Evolutionary conservation across 2,888 invertebrate genomes (phyloP).

Genomic region (Philhelius pedissequus): DNA sequence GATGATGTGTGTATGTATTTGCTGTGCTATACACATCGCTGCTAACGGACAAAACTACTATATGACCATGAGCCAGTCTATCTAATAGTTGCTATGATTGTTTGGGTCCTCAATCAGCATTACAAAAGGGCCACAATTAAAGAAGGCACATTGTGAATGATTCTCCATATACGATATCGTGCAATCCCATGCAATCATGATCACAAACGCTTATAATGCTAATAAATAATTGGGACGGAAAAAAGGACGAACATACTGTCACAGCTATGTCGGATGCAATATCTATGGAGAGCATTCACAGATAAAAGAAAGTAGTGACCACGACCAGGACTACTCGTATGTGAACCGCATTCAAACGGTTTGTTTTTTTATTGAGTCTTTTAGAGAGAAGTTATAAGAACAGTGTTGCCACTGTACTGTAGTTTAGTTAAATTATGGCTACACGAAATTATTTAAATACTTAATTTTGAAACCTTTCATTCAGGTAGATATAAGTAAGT

Average conservation of each 20-base stretch:
- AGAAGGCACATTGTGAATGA: conserved; percentile 47
- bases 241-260: neutral
- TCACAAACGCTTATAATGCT: conserved; percentile 51
- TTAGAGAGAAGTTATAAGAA: neutral
- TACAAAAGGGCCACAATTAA: conserved; percentile 59
- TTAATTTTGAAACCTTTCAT: too few species aligned
- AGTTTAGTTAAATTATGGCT: neutral
- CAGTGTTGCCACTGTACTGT: neutral
- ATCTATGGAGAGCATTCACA: neutral
- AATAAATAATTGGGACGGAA: conserved; percentile 54
- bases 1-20: conserved; percentile 25
- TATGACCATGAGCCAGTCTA: neutral
- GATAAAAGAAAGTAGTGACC: neutral
- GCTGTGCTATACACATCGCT: neutral
- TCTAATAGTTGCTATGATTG: conserved; percentile 28
- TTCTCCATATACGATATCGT: conserved; percentile 21
- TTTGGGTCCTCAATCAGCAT: conserved; percentile 58
- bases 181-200: conserved; percentile 36
- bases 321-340: too few species aligned
- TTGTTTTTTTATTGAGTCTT: neutral
- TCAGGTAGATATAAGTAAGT: too few species aligned
- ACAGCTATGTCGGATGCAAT: neutral
- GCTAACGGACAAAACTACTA: conserved; percentile 26
- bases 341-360: neutral
- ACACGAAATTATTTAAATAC: too few species aligned